Evolutionary conservation across 2,113 vertebrate species (phyloP).

Genomic region (Lamprologus ornatipinnis): DNA sequence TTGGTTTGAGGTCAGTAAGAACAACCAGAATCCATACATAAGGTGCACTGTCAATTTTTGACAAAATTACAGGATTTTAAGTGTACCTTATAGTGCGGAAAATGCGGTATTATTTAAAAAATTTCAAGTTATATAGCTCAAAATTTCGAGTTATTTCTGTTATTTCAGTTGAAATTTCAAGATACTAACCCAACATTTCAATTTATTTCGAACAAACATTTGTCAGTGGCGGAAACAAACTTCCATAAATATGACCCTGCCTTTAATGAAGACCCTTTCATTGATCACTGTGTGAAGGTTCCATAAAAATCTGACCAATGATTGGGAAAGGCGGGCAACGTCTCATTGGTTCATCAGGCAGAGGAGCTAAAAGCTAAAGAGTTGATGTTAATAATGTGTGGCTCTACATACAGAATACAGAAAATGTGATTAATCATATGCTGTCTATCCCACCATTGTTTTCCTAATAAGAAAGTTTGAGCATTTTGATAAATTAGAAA

Average conservation of each 20-base stretch:
- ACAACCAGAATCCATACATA: neutral
- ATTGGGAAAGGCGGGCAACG: neutral
- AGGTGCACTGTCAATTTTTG: neutral
- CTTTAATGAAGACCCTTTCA: neutral
- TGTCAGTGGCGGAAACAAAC: neutral
- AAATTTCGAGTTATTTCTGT: neutral
- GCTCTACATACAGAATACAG: neutral
- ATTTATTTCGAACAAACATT: neutral
- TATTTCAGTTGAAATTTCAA: neutral
- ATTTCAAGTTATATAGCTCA: neutral
- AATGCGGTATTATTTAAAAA: neutral
- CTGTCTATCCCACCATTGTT: neutral
- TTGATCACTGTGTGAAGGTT: neutral
- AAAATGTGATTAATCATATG: neutral
- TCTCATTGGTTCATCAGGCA: neutral
- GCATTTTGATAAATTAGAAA: neutral
- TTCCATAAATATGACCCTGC: neutral
- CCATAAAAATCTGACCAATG: neutral
- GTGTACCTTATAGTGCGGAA: neutral
- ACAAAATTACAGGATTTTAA: neutral
- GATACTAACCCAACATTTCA: neutral
- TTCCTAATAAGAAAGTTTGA: neutral
- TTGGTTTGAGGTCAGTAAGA: neutral
- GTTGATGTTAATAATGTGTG: neutral
- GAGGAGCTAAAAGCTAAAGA: neutral